phyloP scores from a whole-genome alignment of 2,888 invertebrate species.

The Epirrita christyi region DNA sequence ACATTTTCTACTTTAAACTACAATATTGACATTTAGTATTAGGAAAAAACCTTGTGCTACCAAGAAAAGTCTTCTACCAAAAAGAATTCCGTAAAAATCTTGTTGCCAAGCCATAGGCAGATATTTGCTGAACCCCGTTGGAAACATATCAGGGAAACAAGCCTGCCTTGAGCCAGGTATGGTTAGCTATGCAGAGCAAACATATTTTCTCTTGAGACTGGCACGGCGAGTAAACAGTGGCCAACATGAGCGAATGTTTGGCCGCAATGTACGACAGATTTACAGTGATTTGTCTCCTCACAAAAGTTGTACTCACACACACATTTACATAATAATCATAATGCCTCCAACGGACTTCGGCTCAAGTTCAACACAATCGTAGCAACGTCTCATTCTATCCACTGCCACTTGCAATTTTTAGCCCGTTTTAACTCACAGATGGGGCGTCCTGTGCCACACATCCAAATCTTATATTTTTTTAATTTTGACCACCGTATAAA shows the following conservation, averaged over 20 bases:
- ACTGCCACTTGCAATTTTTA: too few relatives aligned
- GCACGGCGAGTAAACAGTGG: slow-evolving; percentile 79
- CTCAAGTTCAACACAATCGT: background rate
- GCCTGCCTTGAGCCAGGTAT: slow-evolving; percentile 61
- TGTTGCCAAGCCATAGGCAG: slow-evolving; percentile 33
- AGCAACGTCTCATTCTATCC: too few relatives aligned
- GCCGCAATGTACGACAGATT: slow-evolving; percentile 8
- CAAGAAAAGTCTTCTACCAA: background rate
- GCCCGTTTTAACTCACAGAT: too few relatives aligned
- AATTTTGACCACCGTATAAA: too few relatives aligned
- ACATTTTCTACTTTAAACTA: too few relatives aligned
- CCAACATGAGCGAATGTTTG: slow-evolving; percentile 77
- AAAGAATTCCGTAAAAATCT: slow-evolving; percentile 10
- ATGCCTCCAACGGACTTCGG: background rate
- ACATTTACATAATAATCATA: background rate
- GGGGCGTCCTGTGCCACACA: too few relatives aligned
- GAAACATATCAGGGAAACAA: slow-evolving; percentile 77
- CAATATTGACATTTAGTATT: too few relatives aligned
- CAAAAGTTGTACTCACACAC: background rate
- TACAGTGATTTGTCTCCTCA: slow-evolving; percentile 12
- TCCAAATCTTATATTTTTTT: too few relatives aligned
- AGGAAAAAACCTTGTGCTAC: too few relatives aligned
- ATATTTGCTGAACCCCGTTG: slow-evolving; percentile 64
- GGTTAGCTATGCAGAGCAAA: slow-evolving; percentile 81
- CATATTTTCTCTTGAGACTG: slow-evolving; percentile 83